Base-by-base conservation (phyloP, 2,888 invertebrate genomes). In the Syrphus vitripennis region DNA sequence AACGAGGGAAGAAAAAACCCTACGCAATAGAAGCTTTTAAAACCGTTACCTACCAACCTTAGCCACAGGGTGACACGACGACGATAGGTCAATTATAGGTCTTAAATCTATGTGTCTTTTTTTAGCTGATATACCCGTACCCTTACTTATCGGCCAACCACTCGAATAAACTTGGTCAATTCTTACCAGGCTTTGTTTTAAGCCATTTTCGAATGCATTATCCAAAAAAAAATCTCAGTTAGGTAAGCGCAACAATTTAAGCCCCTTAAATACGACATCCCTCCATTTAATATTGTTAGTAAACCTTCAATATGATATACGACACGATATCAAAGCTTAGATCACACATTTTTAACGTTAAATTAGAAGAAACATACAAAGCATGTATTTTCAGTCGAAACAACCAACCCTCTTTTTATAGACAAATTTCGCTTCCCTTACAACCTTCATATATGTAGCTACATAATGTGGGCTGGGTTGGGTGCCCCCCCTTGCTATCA, bases 201-300 rank as follows among this genome's bases (percentile, higher is more conserved):
- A 65, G 65, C 31, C 48, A 48, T 4, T 65, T 65, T 14, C 21
- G 34, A 48, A 65, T 48, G 29, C 31, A 31, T 48, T 65, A 65
- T n/a, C n/a, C n/a, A n/a, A n/a, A 2, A 19, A 19, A 19, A 65
- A 65, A 48, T 48, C 65, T 48, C 48, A 48, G 45, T 31, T 48
- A 65, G 65, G 65, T 65, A 45, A 65, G 65, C 45, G 31, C 31
- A 65, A 65, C 29, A 65, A 31, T 45, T 19, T 31, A 45, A 61
- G n/a, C 19, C n/a, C 24, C n/a, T 14, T 40, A 55, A 55, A 16
- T 50, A 24, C 6, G 24, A 6, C 21, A 48, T 55, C n/a, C 3
- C 16, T n/a, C 1, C 9, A 12, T 34, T 37, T 12, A 14, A 24
- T 59, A 21, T 59, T 55, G 29, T 70, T 19, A 12, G 9, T 10